A percentile compares a stretch with the other conserved stretches of the same genome.
phyloP scores from a whole-genome alignment of 1,140 invertebrate species.

The Wasmannia auropunctata region DNA sequence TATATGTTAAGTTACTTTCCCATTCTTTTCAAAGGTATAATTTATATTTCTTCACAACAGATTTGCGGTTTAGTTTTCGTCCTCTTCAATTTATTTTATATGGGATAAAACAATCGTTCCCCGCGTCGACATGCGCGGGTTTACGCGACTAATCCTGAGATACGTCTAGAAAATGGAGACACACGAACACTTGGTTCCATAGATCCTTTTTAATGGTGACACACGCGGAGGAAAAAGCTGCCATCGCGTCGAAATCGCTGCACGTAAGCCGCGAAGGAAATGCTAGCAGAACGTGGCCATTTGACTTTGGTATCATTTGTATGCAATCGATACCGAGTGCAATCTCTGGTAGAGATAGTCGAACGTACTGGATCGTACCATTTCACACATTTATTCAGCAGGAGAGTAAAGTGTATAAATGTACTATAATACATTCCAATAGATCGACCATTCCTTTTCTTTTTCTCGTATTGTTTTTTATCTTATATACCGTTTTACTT shows the following conservation, averaged over 20 bases:
- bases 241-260: not conserved
- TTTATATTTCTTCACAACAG: not conserved
- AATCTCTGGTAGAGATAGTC: not conserved
- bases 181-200: not conserved
- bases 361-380: not conserved
- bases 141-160: conserved; percentile 25
- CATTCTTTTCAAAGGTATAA: not conserved
- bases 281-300: not conserved
- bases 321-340: conserved; percentile 18
- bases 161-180: conserved; percentile 33
- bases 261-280: not conserved
- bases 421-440: not conserved
- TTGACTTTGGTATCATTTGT: conserved; percentile 14
- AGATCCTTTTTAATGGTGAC: conserved; percentile 42
- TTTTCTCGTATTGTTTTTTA: not conserved
- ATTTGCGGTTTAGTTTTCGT: not conserved
- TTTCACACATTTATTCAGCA: conserved; percentile 12
- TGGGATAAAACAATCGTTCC: not conserved
- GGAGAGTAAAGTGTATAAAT: conserved; percentile 17
- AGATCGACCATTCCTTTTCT: not conserved
- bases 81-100: not conserved
- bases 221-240: not conserved
- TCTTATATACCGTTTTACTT: not conserved
- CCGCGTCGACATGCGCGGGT: not conserved
- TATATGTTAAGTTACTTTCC: not conserved